A percentile compares a stretch with the other conserved stretches of the same genome.
Conservation (phyloP, 2,888 invertebrate species). For the Tetanocera ferruginea region DNA sequence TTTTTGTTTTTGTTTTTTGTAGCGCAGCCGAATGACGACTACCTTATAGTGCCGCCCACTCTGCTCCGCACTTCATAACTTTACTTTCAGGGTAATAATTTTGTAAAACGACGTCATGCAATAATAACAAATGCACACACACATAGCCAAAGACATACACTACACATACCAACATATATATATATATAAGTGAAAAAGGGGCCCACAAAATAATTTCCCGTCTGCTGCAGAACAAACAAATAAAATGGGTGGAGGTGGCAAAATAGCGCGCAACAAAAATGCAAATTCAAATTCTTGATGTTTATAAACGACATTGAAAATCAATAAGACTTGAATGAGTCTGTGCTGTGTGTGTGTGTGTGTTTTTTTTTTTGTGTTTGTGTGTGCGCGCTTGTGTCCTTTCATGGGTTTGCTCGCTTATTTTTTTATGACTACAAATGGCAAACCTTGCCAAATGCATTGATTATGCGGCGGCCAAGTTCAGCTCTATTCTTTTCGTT, state of each 20-base stretch:
- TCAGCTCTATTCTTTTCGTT: neutral
- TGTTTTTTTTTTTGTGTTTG: neutral
- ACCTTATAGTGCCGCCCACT: neutral
- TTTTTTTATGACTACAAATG: neutral
- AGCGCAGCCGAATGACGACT: neutral
- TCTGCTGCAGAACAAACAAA: conserved; percentile 17
- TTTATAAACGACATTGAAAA: conserved; percentile 36
- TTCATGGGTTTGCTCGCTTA: neutral
- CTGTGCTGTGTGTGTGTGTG: neutral
- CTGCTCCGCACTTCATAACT: conserved; percentile 39
- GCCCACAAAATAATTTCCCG: conserved; percentile 33
- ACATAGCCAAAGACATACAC: neutral
- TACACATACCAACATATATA: conserved; percentile 1
- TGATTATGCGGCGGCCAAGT: conserved; percentile 35
- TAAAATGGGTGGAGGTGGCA: neutral
- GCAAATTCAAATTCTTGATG: conserved; percentile 35
- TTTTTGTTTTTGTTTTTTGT: conserved; percentile 4
- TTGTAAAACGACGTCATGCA: conserved; percentile 51
- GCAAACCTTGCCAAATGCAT: conserved; percentile 32
- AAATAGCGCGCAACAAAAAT: conserved; percentile 13
- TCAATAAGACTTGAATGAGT: conserved; percentile 26
- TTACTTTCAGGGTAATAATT: conserved; percentile 40
- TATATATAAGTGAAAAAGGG: neutral
- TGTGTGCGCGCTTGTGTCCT: neutral
- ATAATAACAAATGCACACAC: conserved; percentile 51